Evolutionary conservation across 2,797 vertebrate genomes (phyloP).

Genomic region (Orestias chungarensis): DNA sequence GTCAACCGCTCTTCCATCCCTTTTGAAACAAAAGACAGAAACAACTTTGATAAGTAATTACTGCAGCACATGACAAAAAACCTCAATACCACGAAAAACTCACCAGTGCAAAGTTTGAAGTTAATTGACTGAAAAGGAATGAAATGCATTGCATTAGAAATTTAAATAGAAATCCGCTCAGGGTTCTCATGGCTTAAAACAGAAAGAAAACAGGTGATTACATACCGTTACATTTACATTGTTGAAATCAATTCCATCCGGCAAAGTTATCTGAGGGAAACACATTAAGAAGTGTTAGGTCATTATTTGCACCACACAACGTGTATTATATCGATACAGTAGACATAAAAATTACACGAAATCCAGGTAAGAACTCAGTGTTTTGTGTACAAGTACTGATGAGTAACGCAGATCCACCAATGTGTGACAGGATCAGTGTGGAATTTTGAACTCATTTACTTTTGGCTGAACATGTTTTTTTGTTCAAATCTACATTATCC

Average conservation of each 20-base stretch:
- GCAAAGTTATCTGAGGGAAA: constrained; percentile 23
- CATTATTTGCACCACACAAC: neutral
- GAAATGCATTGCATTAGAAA: neutral
- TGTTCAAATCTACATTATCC: too few species aligned
- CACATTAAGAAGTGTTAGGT: neutral
- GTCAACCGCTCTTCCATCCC: constrained; percentile 20
- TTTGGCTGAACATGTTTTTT: neutral
- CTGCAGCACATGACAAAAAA: neutral
- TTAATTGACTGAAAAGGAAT: constrained; percentile 14
- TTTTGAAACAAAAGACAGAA: constrained; percentile 15
- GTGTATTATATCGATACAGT: neutral
- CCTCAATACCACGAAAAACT: constrained; percentile 11
- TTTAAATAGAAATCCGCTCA: neutral
- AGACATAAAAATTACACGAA: neutral
- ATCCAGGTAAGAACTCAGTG: neutral
- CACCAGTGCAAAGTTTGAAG: constrained; percentile 22
- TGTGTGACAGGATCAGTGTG: too few species aligned
- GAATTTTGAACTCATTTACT: neutral
- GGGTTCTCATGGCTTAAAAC: neutral
- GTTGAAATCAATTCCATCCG: neutral
- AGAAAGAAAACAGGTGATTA: neutral
- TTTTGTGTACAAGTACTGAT: neutral
- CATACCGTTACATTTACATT: constrained; percentile 31
- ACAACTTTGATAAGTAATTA: neutral
- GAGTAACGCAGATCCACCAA: neutral